A percentile compares a stretch with the other conserved stretches of the same genome.
Evolutionary conservation across 1,140 invertebrate genomes (phyloP).

Genomic region (Meloidogyne chitwoodi): DNA sequence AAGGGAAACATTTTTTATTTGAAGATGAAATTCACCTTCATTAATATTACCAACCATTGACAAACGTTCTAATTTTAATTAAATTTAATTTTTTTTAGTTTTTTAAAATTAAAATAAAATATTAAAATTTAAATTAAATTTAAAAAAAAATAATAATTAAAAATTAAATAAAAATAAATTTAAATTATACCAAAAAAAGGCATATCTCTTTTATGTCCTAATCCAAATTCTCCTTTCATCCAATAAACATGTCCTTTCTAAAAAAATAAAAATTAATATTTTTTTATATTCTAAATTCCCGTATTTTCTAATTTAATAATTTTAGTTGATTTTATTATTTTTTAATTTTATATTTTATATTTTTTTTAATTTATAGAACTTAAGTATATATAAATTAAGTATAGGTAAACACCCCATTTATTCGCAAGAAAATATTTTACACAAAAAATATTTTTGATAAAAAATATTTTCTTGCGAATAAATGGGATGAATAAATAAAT

Average conservation of each 20-base stretch:
- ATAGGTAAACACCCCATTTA: too few relatives aligned
- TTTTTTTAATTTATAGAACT: too few relatives aligned
- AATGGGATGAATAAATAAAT: too few relatives aligned
- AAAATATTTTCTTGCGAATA: too few relatives aligned
- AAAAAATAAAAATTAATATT: constrained; percentile 1
- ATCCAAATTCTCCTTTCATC: constrained; percentile 15
- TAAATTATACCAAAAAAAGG: constrained; percentile 13
- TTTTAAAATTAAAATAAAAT: too few relatives aligned
- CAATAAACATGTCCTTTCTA: constrained; percentile 19
- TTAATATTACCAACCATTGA: constrained; percentile 22
- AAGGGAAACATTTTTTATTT: constrained; percentile 20
- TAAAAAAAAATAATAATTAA: not conserved
- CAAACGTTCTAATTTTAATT: constrained; percentile 2
- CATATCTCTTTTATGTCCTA: constrained; percentile 10
- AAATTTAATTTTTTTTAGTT: too few relatives aligned
- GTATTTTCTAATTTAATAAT: too few relatives aligned
- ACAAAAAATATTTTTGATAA: too few relatives aligned
- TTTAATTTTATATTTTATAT: too few relatives aligned
- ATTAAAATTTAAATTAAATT: not conserved
- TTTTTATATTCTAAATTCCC: not conserved
- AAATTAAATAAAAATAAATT: not conserved
- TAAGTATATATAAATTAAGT: too few relatives aligned
- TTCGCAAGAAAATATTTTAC: too few relatives aligned
- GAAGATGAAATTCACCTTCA: constrained; percentile 16
- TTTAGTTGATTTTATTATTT: too few relatives aligned